These are phyloP conservation scores for Caerostris darwini DNA, from an alignment of 1,140 invertebrate species.

Conservation along the genomic window DNA sequence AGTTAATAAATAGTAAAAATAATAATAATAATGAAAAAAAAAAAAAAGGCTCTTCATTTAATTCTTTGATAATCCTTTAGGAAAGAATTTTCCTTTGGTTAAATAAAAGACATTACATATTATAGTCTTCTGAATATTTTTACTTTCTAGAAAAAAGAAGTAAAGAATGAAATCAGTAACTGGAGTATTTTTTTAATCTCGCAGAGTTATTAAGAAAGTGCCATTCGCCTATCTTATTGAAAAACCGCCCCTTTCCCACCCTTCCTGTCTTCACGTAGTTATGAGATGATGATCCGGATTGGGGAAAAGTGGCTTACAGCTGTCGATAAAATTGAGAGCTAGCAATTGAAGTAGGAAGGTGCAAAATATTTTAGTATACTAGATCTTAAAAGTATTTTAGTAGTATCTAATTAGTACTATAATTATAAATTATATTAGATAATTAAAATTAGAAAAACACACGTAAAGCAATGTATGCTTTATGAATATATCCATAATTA, in stretches of 20 bases:
- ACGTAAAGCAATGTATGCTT: too few species aligned
- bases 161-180: conserved; percentile 68
- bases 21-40: background rate
- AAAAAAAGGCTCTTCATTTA: conserved; percentile 69
- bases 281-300: background rate
- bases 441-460: too few species aligned
- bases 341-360: background rate
- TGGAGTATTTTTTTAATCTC: conserved; percentile 70
- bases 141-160: conserved; percentile 29
- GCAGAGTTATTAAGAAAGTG: conserved; percentile 72
- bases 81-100: conserved; percentile 75
- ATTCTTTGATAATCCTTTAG: conserved; percentile 75
- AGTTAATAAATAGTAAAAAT: background rate
- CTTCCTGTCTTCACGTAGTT: background rate
- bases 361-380: background rate
- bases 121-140: conserved; percentile 75
- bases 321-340: background rate
- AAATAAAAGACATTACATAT: conserved; percentile 78
- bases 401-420: too few species aligned
- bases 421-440: too few species aligned
- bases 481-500: too few species aligned
- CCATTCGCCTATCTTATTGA: conserved; percentile 67
- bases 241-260: conserved; percentile 33
- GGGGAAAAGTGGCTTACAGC: conserved; percentile 49
- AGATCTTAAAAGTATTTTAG: too few species aligned